Conservation (phyloP, 2,113 vertebrate genomes). For the Nestor notabilis region DNA sequence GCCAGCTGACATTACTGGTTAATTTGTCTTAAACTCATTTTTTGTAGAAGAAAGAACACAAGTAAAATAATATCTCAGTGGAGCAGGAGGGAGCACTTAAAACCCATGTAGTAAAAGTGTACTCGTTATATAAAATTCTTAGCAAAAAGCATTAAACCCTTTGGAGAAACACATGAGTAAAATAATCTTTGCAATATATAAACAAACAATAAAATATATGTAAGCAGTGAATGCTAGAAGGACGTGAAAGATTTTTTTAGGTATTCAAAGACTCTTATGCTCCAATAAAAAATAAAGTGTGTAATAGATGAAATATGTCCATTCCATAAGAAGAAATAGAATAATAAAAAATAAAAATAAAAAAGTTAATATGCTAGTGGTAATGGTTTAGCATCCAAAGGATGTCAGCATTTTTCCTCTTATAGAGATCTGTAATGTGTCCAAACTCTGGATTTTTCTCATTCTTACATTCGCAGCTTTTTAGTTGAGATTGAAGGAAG, state of each 20-base stretch:
- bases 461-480: background rate
- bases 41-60: background rate
- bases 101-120: background rate
- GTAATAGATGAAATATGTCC: background rate
- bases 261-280: background rate
- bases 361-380: background rate
- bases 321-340: background rate
- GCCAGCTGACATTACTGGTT: background rate
- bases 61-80: background rate
- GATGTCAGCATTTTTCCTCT: background rate
- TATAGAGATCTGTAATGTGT: background rate
- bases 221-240: background rate
- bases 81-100: background rate
- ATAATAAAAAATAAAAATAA: background rate
- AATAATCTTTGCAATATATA: background rate
- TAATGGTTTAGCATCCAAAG: background rate
- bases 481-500: background rate
- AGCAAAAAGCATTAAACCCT: background rate
- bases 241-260: background rate
- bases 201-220: background rate
- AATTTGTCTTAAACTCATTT: background rate
- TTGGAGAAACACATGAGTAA: background rate
- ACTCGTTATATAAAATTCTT: background rate
- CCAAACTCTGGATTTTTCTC: background rate
- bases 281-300: background rate